Conservation (phyloP, 1,140 invertebrate genomes). For the Oscheius sp. region DNA sequence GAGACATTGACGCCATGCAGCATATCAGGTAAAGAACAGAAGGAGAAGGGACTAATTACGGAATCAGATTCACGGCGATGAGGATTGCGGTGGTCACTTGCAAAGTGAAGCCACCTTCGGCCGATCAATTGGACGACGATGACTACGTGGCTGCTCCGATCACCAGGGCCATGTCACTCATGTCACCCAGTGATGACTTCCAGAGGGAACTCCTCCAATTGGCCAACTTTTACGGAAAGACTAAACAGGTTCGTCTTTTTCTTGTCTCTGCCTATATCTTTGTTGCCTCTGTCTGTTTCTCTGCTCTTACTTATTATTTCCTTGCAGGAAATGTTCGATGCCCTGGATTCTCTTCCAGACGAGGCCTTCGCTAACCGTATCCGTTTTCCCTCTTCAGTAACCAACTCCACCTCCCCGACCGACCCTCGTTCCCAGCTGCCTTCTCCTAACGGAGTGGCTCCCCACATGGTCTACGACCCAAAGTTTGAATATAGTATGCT, state of each 20-base stretch:
- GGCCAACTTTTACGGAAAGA: constrained; percentile 58
- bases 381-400: background rate
- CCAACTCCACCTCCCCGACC: background rate
- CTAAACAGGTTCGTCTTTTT: constrained; percentile 48
- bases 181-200: constrained; percentile 51
- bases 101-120: constrained; percentile 60
- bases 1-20: constrained; percentile 60
- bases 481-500: background rate
- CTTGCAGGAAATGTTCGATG: background rate
- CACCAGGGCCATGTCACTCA: constrained; percentile 20
- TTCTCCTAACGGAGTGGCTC: background rate
- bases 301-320: too few species aligned
- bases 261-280: too few species aligned
- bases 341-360: background rate
- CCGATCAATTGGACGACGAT: constrained; percentile 44
- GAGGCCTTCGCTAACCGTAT: background rate
- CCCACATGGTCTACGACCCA: background rate
- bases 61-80: constrained; percentile 60
- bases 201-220: constrained; percentile 54
- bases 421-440: background rate
- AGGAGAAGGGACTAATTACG: background rate
- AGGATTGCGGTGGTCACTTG: constrained; percentile 60
- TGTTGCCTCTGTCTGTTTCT: too few species aligned
- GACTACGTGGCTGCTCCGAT: background rate
- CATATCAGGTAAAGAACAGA: constrained; percentile 42